Conservation (phyloP, 2,113 vertebrate genomes). For the Cyanoderma ruficeps region DNA sequence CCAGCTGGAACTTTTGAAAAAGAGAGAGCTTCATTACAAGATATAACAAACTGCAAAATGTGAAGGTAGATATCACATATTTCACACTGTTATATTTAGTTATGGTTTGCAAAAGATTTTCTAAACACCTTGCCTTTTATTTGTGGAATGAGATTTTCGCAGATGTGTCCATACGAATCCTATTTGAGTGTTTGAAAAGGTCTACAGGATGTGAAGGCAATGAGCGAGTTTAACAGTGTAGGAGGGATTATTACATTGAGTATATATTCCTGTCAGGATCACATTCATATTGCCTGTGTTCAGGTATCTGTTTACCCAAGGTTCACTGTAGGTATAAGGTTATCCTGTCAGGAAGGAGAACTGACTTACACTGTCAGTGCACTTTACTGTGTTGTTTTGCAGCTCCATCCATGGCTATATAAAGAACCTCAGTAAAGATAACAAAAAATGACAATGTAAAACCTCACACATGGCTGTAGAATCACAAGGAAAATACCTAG, state of each 20-base stretch:
- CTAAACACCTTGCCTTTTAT: background rate
- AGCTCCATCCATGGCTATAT: background rate
- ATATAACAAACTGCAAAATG: background rate
- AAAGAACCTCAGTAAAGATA: background rate
- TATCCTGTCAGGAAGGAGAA: background rate
- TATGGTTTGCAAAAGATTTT: background rate
- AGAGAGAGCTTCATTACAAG: background rate
- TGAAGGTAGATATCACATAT: background rate
- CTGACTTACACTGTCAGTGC: background rate
- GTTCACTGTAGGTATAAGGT: background rate
- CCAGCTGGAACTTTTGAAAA: background rate
- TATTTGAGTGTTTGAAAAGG: background rate
- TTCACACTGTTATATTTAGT: background rate
- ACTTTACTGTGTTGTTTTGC: background rate
- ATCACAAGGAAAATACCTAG: background rate
- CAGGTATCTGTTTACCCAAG: background rate
- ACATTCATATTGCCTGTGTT: background rate
- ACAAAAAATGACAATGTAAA: background rate
- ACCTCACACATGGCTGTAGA: background rate
- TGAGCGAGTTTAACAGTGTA: rapidly evolving
- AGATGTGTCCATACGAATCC: background rate
- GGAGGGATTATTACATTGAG: background rate
- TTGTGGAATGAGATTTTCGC: background rate
- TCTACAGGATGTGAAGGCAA: background rate
- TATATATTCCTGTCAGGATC: background rate